These are phyloP conservation scores for Semotilus atromaculatus DNA, from an alignment of 2,797 vertebrate genomes.

Conservation along the genomic window DNA sequence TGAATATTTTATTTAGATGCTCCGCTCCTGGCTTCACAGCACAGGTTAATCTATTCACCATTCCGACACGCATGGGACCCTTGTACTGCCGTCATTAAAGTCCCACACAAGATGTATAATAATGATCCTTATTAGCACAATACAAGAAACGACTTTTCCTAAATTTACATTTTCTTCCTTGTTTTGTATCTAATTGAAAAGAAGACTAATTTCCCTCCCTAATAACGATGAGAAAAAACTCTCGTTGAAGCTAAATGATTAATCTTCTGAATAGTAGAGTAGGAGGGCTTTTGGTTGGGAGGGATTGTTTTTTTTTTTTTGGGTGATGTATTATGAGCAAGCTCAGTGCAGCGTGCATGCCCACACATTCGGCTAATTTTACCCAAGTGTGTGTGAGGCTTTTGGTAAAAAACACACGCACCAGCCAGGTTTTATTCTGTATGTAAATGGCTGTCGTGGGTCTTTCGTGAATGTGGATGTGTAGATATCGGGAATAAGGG, in stretches of 20 bases:
- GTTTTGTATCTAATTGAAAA: constrained; percentile 33
- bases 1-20: constrained; percentile 71
- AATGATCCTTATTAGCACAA: constrained; percentile 45
- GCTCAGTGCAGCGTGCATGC: constrained; percentile 45
- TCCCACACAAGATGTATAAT: constrained; percentile 59
- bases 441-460: constrained; percentile 21
- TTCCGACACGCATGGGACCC: constrained; percentile 44
- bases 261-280: constrained; percentile 54
- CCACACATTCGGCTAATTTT: constrained; percentile 61
- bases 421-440: constrained; percentile 22
- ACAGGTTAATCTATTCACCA: constrained; percentile 50
- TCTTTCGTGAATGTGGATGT: constrained; percentile 28
- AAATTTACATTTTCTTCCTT: constrained; percentile 33
- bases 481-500: constrained; percentile 24
- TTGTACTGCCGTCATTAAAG: constrained; percentile 48
- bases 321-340: constrained; percentile 58
- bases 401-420: constrained; percentile 46
- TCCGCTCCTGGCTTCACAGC: constrained; percentile 31
- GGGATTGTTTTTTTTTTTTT: constrained; percentile 55
- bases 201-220: constrained; percentile 34
- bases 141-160: constrained; percentile 17
- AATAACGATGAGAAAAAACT: constrained; percentile 48
- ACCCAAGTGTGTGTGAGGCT: constrained; percentile 39
- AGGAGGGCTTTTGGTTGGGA: constrained; percentile 54
- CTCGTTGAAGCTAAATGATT: constrained; percentile 42